phyloP scores from a whole-genome alignment of 2,797 vertebrate genomes.

The Austrolebias charrua region DNA sequence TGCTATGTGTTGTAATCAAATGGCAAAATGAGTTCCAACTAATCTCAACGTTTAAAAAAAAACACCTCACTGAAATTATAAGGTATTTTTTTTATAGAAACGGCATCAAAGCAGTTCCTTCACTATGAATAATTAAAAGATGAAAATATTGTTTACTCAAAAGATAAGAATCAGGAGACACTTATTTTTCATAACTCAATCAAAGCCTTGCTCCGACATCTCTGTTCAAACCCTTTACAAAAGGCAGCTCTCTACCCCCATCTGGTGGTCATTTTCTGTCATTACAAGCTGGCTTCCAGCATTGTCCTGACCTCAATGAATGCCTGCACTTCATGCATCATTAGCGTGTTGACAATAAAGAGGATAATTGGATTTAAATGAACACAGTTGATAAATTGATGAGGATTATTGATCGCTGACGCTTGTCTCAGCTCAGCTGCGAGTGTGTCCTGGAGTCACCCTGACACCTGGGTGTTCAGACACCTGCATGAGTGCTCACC shows the following conservation, averaged over 20 bases:
- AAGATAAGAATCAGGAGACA: no score
- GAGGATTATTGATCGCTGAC: slow-evolving; percentile 54
- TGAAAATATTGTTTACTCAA: no score
- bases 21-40: no score
- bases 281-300: slow-evolving; percentile 6
- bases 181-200: background rate
- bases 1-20: no score
- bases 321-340: slow-evolving; percentile 63
- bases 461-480: slow-evolving; percentile 7
- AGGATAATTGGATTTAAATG: slow-evolving; percentile 75
- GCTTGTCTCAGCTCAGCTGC: slow-evolving; percentile 3
- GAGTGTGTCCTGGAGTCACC: slow-evolving; percentile 28
- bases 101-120: no score
- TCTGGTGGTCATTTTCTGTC: slow-evolving; percentile 33
- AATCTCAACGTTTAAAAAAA: no score
- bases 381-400: slow-evolving; percentile 66
- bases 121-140: no score
- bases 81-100: no score
- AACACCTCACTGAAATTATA: no score
- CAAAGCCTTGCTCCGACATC: background rate
- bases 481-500: no score
- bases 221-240: background rate
- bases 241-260: slow-evolving; percentile 28
- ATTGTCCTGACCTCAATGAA: slow-evolving; percentile 19
- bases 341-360: slow-evolving; percentile 70